Conservation (phyloP, 2,113 vertebrate genomes). For the Speoplatyrhinus poulsoni region DNA sequence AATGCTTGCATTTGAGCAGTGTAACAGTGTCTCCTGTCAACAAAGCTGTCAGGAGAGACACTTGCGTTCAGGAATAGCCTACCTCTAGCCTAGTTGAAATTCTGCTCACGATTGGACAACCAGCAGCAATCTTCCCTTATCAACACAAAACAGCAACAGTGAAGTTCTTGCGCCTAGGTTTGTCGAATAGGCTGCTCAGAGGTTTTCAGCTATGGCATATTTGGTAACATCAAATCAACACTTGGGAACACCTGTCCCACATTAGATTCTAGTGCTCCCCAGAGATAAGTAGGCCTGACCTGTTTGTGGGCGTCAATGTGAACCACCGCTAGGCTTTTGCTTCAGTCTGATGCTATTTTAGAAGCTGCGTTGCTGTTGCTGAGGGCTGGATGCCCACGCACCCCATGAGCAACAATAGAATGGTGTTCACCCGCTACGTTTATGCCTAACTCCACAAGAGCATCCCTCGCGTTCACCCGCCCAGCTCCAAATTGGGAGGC, state of each 20-base stretch:
- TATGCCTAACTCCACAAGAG: constrained; percentile 33
- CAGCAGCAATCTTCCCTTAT: constrained; percentile 11
- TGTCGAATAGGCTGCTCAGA: not conserved
- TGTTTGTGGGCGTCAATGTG: constrained; percentile 26
- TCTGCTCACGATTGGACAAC: constrained; percentile 35
- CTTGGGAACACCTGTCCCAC: constrained; percentile 20
- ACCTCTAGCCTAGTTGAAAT: constrained; percentile 36
- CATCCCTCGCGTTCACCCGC: constrained; percentile 36
- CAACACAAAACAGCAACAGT: constrained; percentile 4
- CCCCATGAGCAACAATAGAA: not conserved
- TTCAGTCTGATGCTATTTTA: constrained; percentile 42
- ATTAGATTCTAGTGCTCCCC: constrained; percentile 7
- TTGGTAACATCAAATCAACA: not conserved
- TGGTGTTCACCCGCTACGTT: constrained; percentile 26
- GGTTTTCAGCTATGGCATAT: not conserved
- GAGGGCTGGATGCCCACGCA: constrained; percentile 31
- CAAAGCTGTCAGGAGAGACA: constrained; percentile 4
- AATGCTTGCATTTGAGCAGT: not conserved
- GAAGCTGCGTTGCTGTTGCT: constrained; percentile 36
- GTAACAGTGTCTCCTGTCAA: constrained; percentile 4
- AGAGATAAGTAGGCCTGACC: constrained; percentile 26
- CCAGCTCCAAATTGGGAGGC: constrained; percentile 22
- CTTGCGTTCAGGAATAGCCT: not conserved
- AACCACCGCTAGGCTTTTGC: not conserved
- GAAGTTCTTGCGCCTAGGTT: not conserved